These are phyloP conservation scores for Altica lythri DNA, from an alignment of 2,888 invertebrate genomes.

Conservation along the genomic window DNA sequence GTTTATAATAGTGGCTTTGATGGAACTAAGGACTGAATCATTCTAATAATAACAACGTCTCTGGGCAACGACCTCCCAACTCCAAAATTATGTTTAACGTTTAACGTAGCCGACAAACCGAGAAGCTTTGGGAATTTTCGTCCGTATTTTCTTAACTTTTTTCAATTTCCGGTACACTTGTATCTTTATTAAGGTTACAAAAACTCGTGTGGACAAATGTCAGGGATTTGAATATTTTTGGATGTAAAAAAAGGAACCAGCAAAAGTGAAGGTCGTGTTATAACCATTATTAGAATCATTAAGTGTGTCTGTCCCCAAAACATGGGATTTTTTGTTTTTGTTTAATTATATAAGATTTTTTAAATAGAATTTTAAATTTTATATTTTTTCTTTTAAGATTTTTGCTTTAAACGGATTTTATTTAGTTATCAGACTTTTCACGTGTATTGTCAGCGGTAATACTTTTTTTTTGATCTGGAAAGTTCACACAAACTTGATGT, in stretches of 20 bases:
- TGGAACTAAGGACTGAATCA: slow-evolving; percentile 33
- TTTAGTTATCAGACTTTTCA: no score
- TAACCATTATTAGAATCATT: background rate
- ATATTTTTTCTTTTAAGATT: no score
- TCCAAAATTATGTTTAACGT: slow-evolving; percentile 21
- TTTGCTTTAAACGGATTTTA: no score
- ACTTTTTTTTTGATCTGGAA: no score
- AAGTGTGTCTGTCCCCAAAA: no score
- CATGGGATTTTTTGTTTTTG: no score
- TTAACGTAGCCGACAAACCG: background rate
- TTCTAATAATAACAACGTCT: slow-evolving; percentile 38
- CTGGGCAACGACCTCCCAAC: slow-evolving; percentile 38
- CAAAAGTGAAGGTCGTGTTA: background rate
- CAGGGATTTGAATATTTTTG: slow-evolving; percentile 13
- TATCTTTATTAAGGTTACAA: slow-evolving; percentile 14
- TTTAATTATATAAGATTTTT: no score
- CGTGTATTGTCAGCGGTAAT: no score
- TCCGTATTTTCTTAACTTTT: slow-evolving; percentile 10
- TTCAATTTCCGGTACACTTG: slow-evolving; percentile 20
- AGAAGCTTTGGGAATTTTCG: slow-evolving; percentile 6
- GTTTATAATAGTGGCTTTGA: slow-evolving; percentile 22
- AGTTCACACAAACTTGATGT: no score
- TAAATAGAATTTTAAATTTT: no score
- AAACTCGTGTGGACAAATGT: slow-evolving; percentile 14
- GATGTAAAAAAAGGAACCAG: slow-evolving; percentile 3